Evolutionary conservation across 2,888 invertebrate species (phyloP).

Genomic region (Stenchaetothrips biformis): DNA sequence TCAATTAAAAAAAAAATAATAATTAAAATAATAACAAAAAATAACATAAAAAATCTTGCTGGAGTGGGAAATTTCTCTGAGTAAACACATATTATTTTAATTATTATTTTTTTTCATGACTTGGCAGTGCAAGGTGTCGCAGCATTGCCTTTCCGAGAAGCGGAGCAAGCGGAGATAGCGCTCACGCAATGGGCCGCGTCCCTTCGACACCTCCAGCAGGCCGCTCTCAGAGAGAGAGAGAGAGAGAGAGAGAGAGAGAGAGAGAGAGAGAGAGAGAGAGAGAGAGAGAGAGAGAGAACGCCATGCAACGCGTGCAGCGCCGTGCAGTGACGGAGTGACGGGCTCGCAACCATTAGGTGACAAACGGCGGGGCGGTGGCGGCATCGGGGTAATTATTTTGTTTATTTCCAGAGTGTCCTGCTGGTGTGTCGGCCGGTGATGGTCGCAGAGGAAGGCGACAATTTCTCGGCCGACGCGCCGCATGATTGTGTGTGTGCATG

Average conservation of each 20-base stretch:
- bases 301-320: conserved; percentile 28
- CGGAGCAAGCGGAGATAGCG: too few species aligned
- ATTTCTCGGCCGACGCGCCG: background rate
- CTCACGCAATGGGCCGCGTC: too few species aligned
- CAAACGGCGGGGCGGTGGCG: background rate
- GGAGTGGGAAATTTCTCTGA: too few species aligned
- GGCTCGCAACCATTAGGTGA: background rate
- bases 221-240: conserved; percentile 17
- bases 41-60: too few species aligned
- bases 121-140: too few species aligned
- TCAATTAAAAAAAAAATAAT: too few species aligned
- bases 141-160: conserved; percentile 34
- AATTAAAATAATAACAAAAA: too few species aligned
- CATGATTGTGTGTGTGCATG: background rate
- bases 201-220: too few species aligned
- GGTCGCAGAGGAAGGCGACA: background rate
- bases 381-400: background rate
- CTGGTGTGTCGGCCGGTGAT: too few species aligned
- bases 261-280: conserved; percentile 32
- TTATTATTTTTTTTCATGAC: too few species aligned
- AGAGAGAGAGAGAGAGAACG: conserved; percentile 32
- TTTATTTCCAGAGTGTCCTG: too few species aligned
- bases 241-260: conserved; percentile 33
- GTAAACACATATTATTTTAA: too few species aligned
- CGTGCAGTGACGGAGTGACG: background rate